These are phyloP conservation scores for Exephanes ischioxanthus DNA, from an alignment of 2,888 invertebrate species.

Conservation along the genomic window DNA sequence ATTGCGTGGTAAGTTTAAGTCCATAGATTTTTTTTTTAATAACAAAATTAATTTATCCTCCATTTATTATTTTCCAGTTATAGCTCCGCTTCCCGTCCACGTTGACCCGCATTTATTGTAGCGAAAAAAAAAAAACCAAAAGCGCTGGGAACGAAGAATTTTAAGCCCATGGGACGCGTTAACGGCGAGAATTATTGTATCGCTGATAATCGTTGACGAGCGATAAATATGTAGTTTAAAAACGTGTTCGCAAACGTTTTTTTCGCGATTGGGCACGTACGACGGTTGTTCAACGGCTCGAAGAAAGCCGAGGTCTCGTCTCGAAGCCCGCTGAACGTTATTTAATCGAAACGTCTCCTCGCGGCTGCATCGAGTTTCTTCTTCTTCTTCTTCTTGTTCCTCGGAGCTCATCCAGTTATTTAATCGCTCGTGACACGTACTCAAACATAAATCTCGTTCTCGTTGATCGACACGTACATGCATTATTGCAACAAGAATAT, in stretches of 20 bases:
- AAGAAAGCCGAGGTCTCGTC: slow-evolving; percentile 2
- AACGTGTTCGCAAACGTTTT: slow-evolving; percentile 30
- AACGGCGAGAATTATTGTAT: slow-evolving; percentile 17
- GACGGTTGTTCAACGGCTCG: slow-evolving; percentile 39
- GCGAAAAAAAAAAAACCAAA: slow-evolving; percentile 1
- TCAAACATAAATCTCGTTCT: slow-evolving; percentile 75
- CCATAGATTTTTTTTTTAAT: not conserved
- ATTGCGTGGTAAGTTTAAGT: slow-evolving; percentile 90
- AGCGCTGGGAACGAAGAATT: not conserved
- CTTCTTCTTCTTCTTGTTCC: slow-evolving; percentile 13
- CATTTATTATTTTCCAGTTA: not conserved
- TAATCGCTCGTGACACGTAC: slow-evolving; percentile 78
- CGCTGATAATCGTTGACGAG: slow-evolving; percentile 36
- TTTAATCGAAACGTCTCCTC: slow-evolving; percentile 70
- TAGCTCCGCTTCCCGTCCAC: not conserved
- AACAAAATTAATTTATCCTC: not conserved
- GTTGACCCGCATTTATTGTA: slow-evolving; percentile 11
- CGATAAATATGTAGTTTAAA: slow-evolving; percentile 39
- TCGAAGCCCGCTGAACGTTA: slow-evolving; percentile 67
- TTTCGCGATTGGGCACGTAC: slow-evolving; percentile 70
- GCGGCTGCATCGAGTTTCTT: slow-evolving; percentile 37
- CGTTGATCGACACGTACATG: slow-evolving; percentile 78
- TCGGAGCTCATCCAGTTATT: slow-evolving; percentile 70
- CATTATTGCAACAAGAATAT: slow-evolving; percentile 23
- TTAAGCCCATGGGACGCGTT: not conserved